These are phyloP conservation scores for Acrobasis suavella DNA, from an alignment of 2,888 invertebrate genomes.

Conservation along the genomic window DNA sequence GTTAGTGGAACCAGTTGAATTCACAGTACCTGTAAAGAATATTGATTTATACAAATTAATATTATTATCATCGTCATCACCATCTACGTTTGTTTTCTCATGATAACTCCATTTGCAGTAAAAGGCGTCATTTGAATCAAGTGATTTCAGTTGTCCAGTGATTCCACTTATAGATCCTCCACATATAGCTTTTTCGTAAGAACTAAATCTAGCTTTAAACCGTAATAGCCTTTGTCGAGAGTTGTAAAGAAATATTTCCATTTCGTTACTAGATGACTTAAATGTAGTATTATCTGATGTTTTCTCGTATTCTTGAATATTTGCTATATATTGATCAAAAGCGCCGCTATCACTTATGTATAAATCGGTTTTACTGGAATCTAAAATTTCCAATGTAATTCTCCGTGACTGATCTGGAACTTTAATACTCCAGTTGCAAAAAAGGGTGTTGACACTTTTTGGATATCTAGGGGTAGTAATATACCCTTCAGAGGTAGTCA, in stretches of 20 bases:
- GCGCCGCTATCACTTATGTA: conserved; percentile 61
- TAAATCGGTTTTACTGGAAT: conserved; percentile 61
- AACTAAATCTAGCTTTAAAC: conserved; percentile 88
- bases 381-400: conserved; percentile 79
- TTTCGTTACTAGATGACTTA: conserved; percentile 84
- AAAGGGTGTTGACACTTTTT: conserved; percentile 51
- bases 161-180: conserved; percentile 56
- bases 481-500: conserved; percentile 85
- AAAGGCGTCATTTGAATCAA: conserved; percentile 52
- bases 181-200: conserved; percentile 78
- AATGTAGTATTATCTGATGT: conserved; percentile 50
- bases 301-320: conserved; percentile 47
- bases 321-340: conserved; percentile 62
- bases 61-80: conserved; percentile 7
- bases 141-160: conserved; percentile 54
- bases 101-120: conserved; percentile 63
- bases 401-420: conserved; percentile 60
- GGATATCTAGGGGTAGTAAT: conserved; percentile 89
- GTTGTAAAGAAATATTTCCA: conserved; percentile 84
- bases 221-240: conserved; percentile 81
- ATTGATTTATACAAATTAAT: conserved; percentile 48
- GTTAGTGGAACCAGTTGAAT: conserved; percentile 43
- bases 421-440: conserved; percentile 63
- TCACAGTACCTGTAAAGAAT: conserved; percentile 46
- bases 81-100: conserved; percentile 11